Evolutionary conservation across 2,113 vertebrate genomes (phyloP).

Genomic region (Desmodus rotundus): DNA sequence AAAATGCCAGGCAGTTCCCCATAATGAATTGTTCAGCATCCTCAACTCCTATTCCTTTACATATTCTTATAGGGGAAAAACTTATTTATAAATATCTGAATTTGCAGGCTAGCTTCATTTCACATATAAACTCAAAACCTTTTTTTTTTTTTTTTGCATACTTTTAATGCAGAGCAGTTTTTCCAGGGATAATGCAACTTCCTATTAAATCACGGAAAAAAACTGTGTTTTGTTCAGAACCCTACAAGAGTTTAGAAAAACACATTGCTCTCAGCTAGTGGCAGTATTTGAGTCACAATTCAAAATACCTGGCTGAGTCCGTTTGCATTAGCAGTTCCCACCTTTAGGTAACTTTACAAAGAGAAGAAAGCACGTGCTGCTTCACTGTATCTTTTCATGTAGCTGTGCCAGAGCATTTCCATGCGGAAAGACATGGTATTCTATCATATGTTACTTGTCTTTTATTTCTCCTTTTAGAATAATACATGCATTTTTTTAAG

Average conservation of each 20-base stretch:
- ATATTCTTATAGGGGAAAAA: background rate
- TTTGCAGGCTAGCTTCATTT: background rate
- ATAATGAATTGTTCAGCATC: background rate
- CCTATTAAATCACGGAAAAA: conserved; percentile 14
- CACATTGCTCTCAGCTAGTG: background rate
- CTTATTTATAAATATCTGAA: background rate
- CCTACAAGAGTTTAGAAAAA: conserved; percentile 8
- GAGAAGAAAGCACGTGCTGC: background rate
- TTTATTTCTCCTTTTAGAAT: conserved; percentile 28
- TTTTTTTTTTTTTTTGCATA: background rate
- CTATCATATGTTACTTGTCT: background rate
- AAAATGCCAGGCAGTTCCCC: background rate
- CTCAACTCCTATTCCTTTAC: background rate
- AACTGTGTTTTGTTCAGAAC: background rate
- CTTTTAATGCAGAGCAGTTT: background rate
- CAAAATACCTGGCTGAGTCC: background rate
- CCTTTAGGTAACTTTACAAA: background rate
- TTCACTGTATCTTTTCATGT: background rate
- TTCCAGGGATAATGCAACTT: background rate
- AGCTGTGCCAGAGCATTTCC: background rate
- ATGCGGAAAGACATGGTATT: background rate
- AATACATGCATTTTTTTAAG: background rate
- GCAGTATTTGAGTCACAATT: background rate
- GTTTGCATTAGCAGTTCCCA: background rate
- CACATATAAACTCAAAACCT: background rate